Conservation (phyloP, 2,113 vertebrate species). For the Sakesphorus luctuosus region DNA sequence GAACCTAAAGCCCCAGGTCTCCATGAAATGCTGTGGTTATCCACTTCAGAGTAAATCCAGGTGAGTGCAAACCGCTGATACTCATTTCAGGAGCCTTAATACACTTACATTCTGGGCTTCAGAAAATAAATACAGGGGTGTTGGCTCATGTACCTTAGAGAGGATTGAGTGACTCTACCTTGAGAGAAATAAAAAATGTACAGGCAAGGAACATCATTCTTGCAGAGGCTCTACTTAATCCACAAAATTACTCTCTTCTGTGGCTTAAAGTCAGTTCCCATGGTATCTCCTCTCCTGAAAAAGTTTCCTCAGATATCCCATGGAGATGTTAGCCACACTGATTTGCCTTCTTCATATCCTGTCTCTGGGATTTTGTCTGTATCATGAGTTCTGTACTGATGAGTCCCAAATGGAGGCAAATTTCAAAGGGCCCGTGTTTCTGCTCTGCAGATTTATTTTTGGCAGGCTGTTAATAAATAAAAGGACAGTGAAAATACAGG, state of each 20-base stretch:
- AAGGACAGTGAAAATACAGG: conserved; percentile 44
- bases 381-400: neutral
- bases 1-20: neutral
- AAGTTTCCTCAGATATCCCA: neutral
- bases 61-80: neutral
- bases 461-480: conserved; percentile 66
- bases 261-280: neutral
- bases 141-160: neutral
- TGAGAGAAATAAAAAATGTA: neutral
- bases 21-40: neutral
- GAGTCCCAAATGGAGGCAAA: neutral
- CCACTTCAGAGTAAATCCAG: neutral
- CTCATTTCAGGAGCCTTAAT: neutral
- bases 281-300: neutral
- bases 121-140: neutral
- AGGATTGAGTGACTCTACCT: neutral
- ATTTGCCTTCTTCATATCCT: neutral
- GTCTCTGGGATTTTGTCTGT: neutral
- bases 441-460: conserved; percentile 60
- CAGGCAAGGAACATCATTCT: neutral
- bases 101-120: neutral
- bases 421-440: conserved; percentile 8
- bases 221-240: neutral
- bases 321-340: neutral
- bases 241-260: neutral